These are phyloP conservation scores for Botia almorhae DNA, from an alignment of 2,797 vertebrate genomes.

Conservation along the genomic window DNA sequence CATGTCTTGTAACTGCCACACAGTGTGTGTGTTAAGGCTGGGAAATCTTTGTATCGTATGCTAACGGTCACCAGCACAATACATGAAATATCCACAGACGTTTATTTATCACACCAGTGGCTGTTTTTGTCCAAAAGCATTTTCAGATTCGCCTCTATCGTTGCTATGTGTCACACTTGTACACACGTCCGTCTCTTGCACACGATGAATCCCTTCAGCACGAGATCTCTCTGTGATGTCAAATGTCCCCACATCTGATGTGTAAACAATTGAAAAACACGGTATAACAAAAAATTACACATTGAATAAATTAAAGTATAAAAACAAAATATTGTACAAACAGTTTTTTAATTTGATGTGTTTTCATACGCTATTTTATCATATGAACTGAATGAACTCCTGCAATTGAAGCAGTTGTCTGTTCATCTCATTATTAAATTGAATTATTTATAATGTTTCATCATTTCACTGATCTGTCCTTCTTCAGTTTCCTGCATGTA, in stretches of 20 bases:
- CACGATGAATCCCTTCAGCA: conserved; percentile 76
- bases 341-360: too few species aligned
- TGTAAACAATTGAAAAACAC: too few species aligned
- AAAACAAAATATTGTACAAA: too few species aligned
- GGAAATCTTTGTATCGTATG: too few species aligned
- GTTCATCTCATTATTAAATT: neutral
- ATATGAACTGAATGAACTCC: too few species aligned
- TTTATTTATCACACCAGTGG: neutral
- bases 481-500: neutral
- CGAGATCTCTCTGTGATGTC: conserved; percentile 57
- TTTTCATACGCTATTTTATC: too few species aligned
- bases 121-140: conserved; percentile 42
- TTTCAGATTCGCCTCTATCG: conserved; percentile 52
- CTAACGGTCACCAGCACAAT: too few species aligned
- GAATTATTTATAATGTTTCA: neutral
- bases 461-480: neutral
- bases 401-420: too few species aligned
- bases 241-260: too few species aligned
- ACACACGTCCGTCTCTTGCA: conserved; percentile 37
- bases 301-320: neutral
- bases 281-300: neutral
- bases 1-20: too few species aligned
- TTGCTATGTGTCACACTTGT: conserved; percentile 36
- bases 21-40: too few species aligned
- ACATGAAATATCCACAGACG: neutral